Base-by-base conservation (phyloP, 2,888 invertebrate species). In the Sepioteuthis lessoniana region DNA sequence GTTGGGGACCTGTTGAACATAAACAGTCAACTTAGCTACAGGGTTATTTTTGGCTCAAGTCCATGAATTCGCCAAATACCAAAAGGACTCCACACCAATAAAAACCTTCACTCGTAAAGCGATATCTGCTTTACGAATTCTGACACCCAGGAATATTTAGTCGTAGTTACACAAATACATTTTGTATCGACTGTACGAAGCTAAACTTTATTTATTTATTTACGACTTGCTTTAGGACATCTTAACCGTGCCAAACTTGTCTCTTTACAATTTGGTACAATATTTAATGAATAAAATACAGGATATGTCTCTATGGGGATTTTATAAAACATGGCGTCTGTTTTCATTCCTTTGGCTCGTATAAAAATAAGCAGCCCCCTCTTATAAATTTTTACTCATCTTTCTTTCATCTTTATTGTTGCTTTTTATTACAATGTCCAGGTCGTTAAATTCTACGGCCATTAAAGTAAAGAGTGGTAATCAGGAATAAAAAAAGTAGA, bases 1-100 rank as follows among this genome's bases (percentile, higher is more conserved):
- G 76, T 76, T 76, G n/a, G 76, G 76, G 76, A 76, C 76, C 76
- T n/a, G 76, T 76, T 76, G 76, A 76, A 76, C n/a, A 76, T 76
- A 76, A 76, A 76, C 76, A 76, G 76, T 76, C n/a, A 35, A 76
- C 76, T 19, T n/a, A 16, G n/a, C 76, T 13, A 35, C 13, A 19
- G 16, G 16, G n/a, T 76, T 35, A 16, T 76, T 76, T 10, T n/a
- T 76, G 76, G 76, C 76, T 16, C 13, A 35, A 76, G 76, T 76
- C 76, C 76, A 76, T 76, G n/a, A 76, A 76, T 76, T 76, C 10
- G 16, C 16, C 16, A 76, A 76, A 76, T 35, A 76, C 76, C n/a
- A n/a, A n/a, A 76, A 76, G n/a, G 76, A n/a, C 19, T 19, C 76
- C 25, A 55, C 55, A 55, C 55, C 19, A 76, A 76, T 76, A 76